Base-by-base conservation (phyloP, 1,140 invertebrate genomes). In the Drosophila ohnishii region DNA sequence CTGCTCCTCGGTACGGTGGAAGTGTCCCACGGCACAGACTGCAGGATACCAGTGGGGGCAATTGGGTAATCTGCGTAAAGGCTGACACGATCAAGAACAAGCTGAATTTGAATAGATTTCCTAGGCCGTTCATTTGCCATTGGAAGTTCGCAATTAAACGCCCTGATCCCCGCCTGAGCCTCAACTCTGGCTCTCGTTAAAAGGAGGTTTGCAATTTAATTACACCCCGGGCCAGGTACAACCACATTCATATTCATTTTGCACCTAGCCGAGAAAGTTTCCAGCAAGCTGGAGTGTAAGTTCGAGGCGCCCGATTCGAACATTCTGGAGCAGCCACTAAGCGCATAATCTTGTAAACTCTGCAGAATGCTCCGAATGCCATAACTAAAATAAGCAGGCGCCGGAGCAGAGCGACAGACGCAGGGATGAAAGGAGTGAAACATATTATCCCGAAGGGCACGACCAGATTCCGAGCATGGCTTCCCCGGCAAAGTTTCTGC, bases 261-360 rank as follows among this genome's bases (percentile, higher is more conserved):
- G 53, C 76, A 88, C 84, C 84, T 88, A 39, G 58, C 35, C 28
- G 19, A 76, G 50, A 77, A 87, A 88, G 47, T 87, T 87, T 73
- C 60, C 67, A 74, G 71, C 70, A 45, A 48, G 48, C 45, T 37
- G 30, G 37, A 73, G 45, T 51, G 69, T 42, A 80, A 87, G 83
- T 88, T 87, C 57, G 50, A 69, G 64, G 64, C n/a, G 50, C 67
- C 34, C 67, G 39, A 70, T 66, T 55, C 34, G 13, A 66, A 75
- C 70, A 63, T 80, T 47, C 65, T 34, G 47, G 58, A 35, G 57
- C 62, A 86, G 80, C 62, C 82, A 82, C 82, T 85, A 85, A 87
- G 84, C 84, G 84, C 64, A 87, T 87, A 87, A 88, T 87, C 84
- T 87, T 87, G 84, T 87, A 84, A 87, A 87, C 84, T 87, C 88